These are phyloP conservation scores for Cavia aperea DNA, from an alignment of 2,113 vertebrate genomes.

Conservation along the genomic window DNA sequence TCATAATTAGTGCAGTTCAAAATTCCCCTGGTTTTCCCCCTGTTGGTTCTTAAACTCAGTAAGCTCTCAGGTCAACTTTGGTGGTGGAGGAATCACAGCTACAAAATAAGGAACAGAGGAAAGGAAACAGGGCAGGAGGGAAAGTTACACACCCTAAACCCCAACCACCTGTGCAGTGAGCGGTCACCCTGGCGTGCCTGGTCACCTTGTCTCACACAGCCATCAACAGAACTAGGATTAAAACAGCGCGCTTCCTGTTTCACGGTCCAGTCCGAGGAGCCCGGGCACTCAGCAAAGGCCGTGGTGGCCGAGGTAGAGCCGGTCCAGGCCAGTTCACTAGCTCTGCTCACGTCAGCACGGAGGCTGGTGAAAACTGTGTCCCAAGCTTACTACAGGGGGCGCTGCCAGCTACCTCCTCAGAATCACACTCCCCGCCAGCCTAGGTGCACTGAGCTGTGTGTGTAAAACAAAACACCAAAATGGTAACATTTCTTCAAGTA, in stretches of 20 bases:
- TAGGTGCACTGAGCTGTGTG: not conserved
- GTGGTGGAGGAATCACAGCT: not conserved
- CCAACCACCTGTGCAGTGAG: not conserved
- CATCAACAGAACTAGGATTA: not conserved
- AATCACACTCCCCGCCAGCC: not conserved
- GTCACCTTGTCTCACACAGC: conserved; percentile 22
- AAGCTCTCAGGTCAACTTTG: not conserved
- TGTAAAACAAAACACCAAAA: not conserved
- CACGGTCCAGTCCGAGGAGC: not conserved
- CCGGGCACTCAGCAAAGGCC: not conserved
- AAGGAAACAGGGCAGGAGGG: not conserved
- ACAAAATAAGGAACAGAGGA: not conserved
- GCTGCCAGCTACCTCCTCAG: not conserved
- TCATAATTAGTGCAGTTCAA: not conserved
- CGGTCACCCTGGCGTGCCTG: not conserved
- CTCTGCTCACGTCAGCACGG: not conserved
- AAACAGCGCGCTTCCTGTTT: not conserved
- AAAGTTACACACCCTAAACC: not conserved
- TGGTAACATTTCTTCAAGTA: not conserved
- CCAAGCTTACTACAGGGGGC: not conserved
- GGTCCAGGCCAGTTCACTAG: not conserved
- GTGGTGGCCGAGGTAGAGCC: not conserved
- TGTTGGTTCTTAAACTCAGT: not conserved
- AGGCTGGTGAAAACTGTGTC: not conserved
- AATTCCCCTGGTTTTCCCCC: not conserved